A percentile compares a stretch with the other conserved stretches of the same genome.
Evolutionary conservation across 2,113 vertebrate genomes (phyloP).

Genomic region (Halichoeres trimaculatus): DNA sequence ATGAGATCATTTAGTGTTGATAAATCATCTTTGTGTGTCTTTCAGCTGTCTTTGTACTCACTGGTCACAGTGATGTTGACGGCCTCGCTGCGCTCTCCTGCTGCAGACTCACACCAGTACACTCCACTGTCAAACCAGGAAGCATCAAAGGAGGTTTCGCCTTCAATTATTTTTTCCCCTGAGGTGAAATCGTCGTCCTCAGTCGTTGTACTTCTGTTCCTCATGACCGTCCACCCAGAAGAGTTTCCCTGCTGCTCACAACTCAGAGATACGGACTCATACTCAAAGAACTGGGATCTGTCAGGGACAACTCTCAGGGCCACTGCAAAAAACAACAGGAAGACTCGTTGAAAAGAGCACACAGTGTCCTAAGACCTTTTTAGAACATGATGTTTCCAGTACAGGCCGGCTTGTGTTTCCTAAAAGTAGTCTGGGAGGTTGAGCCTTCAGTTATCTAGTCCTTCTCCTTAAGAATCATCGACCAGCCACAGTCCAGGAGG

Average conservation of each 20-base stretch:
- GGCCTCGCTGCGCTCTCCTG: neutral
- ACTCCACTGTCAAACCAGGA: accelerated
- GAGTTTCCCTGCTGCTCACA: constrained; percentile 9
- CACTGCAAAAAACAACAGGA: constrained; percentile 23
- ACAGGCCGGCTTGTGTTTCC: too few species aligned
- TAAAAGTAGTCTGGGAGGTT: too few species aligned
- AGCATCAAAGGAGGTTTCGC: accelerated
- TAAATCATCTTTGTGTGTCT: too few species aligned
- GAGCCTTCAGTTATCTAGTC: too few species aligned
- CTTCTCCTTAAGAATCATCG: too few species aligned
- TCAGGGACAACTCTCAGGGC: neutral
- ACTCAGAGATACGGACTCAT: constrained; percentile 37
- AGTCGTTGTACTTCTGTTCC: accelerated
- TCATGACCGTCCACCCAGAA: constrained; percentile 19
- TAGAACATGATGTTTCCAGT: too few species aligned
- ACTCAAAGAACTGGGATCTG: constrained; percentile 57
- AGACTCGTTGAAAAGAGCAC: too few species aligned
- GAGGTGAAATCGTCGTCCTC: neutral
- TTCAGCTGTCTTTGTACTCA: neutral
- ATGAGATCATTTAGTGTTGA: too few species aligned
- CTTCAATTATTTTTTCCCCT: accelerated
- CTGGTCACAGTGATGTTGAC: constrained; percentile 17
- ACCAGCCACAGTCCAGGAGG: too few species aligned
- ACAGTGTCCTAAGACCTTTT: too few species aligned
- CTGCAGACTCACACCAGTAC: constrained; percentile 54